A percentile compares a stretch with the other conserved stretches of the same genome.
These are phyloP conservation scores for Junonia oenone DNA, from an alignment of 2,888 invertebrate genomes.

Conservation along the genomic window DNA sequence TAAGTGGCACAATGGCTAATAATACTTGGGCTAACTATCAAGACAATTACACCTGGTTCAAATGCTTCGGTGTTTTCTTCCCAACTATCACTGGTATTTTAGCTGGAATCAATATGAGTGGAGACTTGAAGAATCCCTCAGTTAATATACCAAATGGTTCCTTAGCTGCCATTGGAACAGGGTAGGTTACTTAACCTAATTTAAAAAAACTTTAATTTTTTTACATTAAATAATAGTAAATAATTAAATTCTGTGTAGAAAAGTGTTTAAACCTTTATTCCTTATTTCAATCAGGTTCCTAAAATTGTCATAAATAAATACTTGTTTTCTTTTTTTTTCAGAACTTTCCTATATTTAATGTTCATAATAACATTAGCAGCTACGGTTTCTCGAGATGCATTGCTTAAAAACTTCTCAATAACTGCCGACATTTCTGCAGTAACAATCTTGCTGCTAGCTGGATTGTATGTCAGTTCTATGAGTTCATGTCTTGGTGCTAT, in stretches of 20 bases:
- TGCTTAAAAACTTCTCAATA: constrained; percentile 92
- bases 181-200: constrained; percentile 73
- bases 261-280: background rate
- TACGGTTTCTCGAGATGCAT: constrained; percentile 86
- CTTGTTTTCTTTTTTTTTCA: constrained; percentile 51
- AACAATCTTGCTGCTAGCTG: constrained; percentile 90
- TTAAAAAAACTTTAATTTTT: background rate
- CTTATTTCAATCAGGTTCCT: no score
- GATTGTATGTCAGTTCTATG: constrained; percentile 97
- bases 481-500: constrained; percentile 97
- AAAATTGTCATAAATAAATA: no score
- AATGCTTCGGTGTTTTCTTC: constrained; percentile 98
- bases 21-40: constrained; percentile 91
- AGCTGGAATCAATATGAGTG: constrained; percentile 99
- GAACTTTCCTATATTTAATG: constrained; percentile 91
- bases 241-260: no score
- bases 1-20: constrained; percentile 85
- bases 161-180: constrained; percentile 93
- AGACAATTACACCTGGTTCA: constrained; percentile 93
- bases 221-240: no score
- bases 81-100: constrained; percentile 98
- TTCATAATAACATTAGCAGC: constrained; percentile 94
- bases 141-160: constrained; percentile 97
- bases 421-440: constrained; percentile 93
- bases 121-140: constrained; percentile 94